Evolutionary conservation across 1,140 invertebrate species (phyloP).

Genomic region (Pseudomyrmex flavicornis): DNA sequence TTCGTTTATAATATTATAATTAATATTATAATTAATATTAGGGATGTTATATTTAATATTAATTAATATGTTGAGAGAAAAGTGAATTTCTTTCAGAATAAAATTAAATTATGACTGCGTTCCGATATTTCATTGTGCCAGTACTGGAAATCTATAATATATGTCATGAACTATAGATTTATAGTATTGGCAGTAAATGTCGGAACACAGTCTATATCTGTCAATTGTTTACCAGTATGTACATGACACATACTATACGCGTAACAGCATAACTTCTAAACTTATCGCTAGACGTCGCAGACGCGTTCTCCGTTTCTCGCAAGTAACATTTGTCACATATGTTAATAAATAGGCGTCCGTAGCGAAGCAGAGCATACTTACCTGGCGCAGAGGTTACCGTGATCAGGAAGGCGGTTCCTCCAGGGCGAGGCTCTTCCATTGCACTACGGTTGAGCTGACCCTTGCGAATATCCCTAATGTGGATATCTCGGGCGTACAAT

Average conservation of each 20-base stretch:
- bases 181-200: too few species aligned
- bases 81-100: too few species aligned
- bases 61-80: too few species aligned
- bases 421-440: constrained; percentile 88
- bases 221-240: not conserved
- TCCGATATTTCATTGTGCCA: too few species aligned
- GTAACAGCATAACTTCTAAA: constrained; percentile 38
- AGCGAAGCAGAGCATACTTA: constrained; percentile 66
- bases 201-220: too few species aligned
- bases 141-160: too few species aligned
- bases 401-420: constrained; percentile 89
- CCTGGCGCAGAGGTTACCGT: constrained; percentile 87
- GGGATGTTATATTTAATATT: too few species aligned
- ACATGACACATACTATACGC: not conserved
- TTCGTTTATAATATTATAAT: too few species aligned
- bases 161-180: too few species aligned
- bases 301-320: not conserved
- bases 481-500: constrained; percentile 75
- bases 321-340: not conserved
- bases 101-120: too few species aligned
- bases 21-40: too few species aligned
- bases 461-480: constrained; percentile 77
- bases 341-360: fast-evolving
- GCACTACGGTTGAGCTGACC: constrained; percentile 87
- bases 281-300: constrained; percentile 32